Conservation (phyloP, 2,888 invertebrate genomes). For the Apotomis turbidana region DNA sequence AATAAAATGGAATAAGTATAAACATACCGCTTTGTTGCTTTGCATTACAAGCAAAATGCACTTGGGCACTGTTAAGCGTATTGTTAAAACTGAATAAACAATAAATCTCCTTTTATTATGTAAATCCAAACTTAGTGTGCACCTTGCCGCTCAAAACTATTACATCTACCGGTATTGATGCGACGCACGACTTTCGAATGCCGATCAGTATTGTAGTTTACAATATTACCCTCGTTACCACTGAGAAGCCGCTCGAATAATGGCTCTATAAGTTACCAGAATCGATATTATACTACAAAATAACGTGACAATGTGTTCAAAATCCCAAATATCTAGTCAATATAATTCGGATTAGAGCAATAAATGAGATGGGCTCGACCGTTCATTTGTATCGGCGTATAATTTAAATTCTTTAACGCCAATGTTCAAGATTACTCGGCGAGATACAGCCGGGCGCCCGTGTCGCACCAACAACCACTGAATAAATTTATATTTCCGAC, state of each 20-base stretch:
- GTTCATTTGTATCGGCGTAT: slow-evolving; percentile 83
- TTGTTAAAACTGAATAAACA: slow-evolving; percentile 37
- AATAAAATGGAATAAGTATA: slow-evolving; percentile 3
- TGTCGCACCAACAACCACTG: slow-evolving; percentile 78
- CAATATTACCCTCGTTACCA: slow-evolving; percentile 29
- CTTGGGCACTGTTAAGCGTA: slow-evolving; percentile 22
- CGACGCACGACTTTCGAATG: slow-evolving; percentile 39
- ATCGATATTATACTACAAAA: slow-evolving; percentile 64
- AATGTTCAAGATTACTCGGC: slow-evolving; percentile 83
- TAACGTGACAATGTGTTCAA: slow-evolving; percentile 72
- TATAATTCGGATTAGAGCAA: slow-evolving; percentile 82
- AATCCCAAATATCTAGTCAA: slow-evolving; percentile 76
- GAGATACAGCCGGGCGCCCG: slow-evolving; percentile 81
- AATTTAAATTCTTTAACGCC: slow-evolving; percentile 85
- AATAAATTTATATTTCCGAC: slow-evolving; percentile 84
- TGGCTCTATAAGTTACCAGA: slow-evolving; percentile 54
- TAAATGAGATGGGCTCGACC: slow-evolving; percentile 79
- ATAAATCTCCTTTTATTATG: slow-evolving; percentile 38
- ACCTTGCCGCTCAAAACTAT: slow-evolving; percentile 39
- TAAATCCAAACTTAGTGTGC: slow-evolving; percentile 31
- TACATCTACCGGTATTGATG: slow-evolving; percentile 42
- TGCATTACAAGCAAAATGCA: slow-evolving; percentile 29
- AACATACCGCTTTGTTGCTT: slow-evolving; percentile 13
- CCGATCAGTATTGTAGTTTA: slow-evolving; percentile 32
- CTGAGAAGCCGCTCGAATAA: slow-evolving; percentile 44